These are phyloP conservation scores for Tokudaia tokunoshimensis DNA, from an alignment of 2,797 vertebrate genomes.

Conservation along the genomic window DNA sequence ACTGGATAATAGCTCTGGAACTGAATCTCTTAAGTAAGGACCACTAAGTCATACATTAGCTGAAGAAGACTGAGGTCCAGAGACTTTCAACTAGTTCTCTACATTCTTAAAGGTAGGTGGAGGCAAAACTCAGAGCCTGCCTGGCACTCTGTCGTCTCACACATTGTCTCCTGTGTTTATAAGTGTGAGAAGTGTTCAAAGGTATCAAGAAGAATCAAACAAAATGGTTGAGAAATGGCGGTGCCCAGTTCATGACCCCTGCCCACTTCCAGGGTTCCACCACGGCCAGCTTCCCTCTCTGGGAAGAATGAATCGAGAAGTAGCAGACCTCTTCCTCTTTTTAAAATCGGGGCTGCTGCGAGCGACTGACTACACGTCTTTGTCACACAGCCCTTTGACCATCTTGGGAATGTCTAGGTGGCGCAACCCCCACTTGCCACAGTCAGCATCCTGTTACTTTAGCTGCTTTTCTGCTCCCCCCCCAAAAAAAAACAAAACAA, in stretches of 20 bases:
- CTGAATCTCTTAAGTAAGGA: background rate
- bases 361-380: background rate
- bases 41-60: background rate
- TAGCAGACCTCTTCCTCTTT: conserved; percentile 26
- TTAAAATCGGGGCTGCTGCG: background rate
- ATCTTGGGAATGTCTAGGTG: background rate
- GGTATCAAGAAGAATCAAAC: background rate
- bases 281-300: background rate
- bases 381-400: background rate
- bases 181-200: background rate
- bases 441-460: background rate
- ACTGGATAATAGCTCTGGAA: background rate
- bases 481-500: background rate
- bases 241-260: background rate
- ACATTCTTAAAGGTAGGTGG: background rate
- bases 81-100: background rate
- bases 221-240: background rate
- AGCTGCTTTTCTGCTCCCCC: background rate
- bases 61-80: background rate
- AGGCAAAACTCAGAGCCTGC: background rate
- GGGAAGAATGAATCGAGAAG: background rate
- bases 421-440: background rate
- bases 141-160: background rate
- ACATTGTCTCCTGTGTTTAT: background rate
- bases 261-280: background rate